Evolutionary conservation across 2,888 invertebrate species (phyloP).

Genomic region (Tipula unca): DNA sequence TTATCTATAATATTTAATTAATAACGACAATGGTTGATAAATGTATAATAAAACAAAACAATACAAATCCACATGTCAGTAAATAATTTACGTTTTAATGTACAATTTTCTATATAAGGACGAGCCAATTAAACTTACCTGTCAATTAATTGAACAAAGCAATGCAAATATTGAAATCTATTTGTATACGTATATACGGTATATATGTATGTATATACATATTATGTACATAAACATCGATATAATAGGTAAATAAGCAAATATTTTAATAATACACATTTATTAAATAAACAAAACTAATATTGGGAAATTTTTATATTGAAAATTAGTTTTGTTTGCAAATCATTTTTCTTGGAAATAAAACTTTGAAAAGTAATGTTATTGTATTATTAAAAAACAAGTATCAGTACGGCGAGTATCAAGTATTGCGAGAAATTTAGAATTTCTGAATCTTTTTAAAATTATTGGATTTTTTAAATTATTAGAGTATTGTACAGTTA

Average conservation of each 20-base stretch:
- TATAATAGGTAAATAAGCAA: background rate
- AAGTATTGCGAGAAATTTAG: too few species aligned
- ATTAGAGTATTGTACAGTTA: too few species aligned
- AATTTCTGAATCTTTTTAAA: too few species aligned
- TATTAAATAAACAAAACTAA: background rate
- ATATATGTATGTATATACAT: too few species aligned
- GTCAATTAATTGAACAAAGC: background rate
- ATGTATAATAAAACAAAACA: too few species aligned
- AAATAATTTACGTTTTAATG: background rate
- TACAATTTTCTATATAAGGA: background rate
- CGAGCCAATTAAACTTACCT: background rate
- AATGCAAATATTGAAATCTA: background rate
- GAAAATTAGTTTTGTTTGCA: background rate
- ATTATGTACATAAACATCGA: too few species aligned
- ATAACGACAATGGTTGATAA: too few species aligned
- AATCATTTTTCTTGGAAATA: background rate
- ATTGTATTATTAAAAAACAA: too few species aligned
- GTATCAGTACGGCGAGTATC: too few species aligned
- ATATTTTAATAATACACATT: background rate
- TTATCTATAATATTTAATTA: too few species aligned
- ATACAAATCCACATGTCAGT: background rate
- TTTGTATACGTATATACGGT: too few species aligned
- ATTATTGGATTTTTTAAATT: too few species aligned
- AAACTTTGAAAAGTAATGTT: background rate
- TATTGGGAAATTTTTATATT: background rate